Percentiles rank a stretch among this genome's conserved stretches.
Evolutionary conservation across 2,797 vertebrate species (phyloP).

Genomic region (Podarcis lilfordi): DNA sequence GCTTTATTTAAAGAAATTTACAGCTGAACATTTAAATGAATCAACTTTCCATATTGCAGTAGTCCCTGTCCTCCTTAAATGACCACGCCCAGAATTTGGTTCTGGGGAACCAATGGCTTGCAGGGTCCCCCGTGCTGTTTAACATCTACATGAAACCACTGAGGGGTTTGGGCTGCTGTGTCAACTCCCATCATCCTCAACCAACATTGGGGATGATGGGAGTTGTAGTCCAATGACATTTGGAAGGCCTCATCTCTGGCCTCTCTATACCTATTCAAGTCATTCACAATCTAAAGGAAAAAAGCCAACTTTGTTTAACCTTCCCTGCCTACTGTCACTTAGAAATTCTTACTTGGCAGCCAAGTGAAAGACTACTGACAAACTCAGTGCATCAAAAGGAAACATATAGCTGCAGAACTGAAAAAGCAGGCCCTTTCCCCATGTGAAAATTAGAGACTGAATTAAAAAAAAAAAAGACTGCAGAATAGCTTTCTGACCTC

Average conservation of each 20-base stretch:
- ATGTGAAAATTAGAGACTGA: background rate
- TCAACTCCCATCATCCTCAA: background rate
- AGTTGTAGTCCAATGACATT: background rate
- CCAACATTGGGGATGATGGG: background rate
- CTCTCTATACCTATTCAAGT: too few relatives aligned
- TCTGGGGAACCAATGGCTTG: too few relatives aligned
- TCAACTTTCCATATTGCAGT: too few relatives aligned
- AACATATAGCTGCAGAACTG: background rate
- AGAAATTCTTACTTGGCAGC: background rate
- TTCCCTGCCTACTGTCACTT: background rate
- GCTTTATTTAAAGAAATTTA: too few relatives aligned
- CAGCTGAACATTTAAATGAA: too few relatives aligned
- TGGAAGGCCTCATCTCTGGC: background rate
- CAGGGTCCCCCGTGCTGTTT: too few relatives aligned
- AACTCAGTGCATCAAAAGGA: background rate
- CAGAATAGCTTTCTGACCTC: slow-evolving; percentile 70
- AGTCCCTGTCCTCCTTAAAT: too few relatives aligned
- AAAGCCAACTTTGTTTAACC: background rate
- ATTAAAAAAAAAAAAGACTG: background rate
- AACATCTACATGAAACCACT: too few relatives aligned
- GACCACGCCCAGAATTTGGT: too few relatives aligned
- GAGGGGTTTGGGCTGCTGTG: too few relatives aligned
- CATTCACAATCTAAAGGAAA: background rate
- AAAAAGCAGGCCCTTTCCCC: background rate
- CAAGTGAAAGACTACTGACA: background rate